Evolutionary conservation across 2,797 vertebrate species (phyloP), one percentile per base, ranked within the genome.

Genomic region (Enteromius argenteus): DNA sequence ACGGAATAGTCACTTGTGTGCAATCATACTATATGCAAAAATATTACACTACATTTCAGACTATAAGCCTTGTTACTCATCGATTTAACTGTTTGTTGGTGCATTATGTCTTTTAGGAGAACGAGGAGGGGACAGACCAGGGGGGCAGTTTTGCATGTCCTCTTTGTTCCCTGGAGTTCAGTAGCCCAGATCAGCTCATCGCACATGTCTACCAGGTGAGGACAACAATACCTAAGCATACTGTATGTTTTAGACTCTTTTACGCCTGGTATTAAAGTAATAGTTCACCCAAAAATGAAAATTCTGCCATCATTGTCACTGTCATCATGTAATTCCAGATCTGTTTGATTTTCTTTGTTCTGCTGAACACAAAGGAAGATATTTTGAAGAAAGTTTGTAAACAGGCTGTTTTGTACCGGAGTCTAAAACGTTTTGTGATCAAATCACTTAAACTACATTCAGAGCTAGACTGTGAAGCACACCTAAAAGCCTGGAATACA

Each of bases 161-260:
- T 39, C 96, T 99, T 64, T 99, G 98, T 92, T 96, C 97, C 79
- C 91, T 98, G 91, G 97, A 98, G 86, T 99, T 97, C 92, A 96
- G 95, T 89, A 96, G 94, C 93, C 96, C 96, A 14, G 97, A 98
- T 90, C 97, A 97, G 86, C 96, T 99, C 84, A 97, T 99, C 82
- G 94, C 97, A 67, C 98, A 99, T 0, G 96, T 99, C 37, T 99
- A 99, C 90, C 97, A 99, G 97, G 98, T 99, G 94, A 92, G 75
- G 4, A 44, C 71, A 72, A 4, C 75, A 79, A 39, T 62, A 86
- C 80, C 74, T 79, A 83, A 88, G 67, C 83, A 35, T 79, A 66
- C 81, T 74, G 42, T n/a, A n/a, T 74, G 10, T 74, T 35, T 73
- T 13, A 21, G 4, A 49, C n/a, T 8, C 67, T 46, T 23, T 72